Evolutionary conservation across 2,113 vertebrate species (phyloP).

Genomic region (Okapia johnstoni): DNA sequence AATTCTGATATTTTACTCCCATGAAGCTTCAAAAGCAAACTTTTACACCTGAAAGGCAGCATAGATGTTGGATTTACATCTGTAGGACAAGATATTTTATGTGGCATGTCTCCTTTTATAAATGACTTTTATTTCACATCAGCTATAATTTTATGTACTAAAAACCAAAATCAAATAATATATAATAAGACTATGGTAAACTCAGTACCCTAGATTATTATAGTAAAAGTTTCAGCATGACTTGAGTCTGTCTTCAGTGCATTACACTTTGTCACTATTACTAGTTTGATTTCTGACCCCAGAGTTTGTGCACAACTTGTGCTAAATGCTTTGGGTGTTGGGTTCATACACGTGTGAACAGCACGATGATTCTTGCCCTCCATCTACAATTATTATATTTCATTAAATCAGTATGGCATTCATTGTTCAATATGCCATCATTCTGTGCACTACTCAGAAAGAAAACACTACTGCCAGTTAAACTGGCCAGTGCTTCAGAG

Average conservation of each 20-base stretch:
- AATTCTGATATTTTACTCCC: constrained; percentile 3
- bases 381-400: background rate
- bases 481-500: background rate
- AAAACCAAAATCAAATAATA: background rate
- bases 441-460: background rate
- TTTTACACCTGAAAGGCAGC: background rate
- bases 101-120: background rate
- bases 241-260: background rate
- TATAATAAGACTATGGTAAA: background rate
- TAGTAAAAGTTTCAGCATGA: background rate
- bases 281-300: background rate
- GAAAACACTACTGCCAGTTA: background rate
- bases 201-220: background rate
- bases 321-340: background rate
- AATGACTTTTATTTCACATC: background rate
- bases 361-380: background rate
- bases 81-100: background rate
- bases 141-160: background rate
- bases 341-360: background rate
- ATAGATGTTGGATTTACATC: background rate
- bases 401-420: background rate
- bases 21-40: constrained; percentile 7
- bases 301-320: background rate
- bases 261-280: background rate
- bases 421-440: background rate